phyloP scores from a whole-genome alignment of 2,113 vertebrate species.

The Calcarius ornatus region DNA sequence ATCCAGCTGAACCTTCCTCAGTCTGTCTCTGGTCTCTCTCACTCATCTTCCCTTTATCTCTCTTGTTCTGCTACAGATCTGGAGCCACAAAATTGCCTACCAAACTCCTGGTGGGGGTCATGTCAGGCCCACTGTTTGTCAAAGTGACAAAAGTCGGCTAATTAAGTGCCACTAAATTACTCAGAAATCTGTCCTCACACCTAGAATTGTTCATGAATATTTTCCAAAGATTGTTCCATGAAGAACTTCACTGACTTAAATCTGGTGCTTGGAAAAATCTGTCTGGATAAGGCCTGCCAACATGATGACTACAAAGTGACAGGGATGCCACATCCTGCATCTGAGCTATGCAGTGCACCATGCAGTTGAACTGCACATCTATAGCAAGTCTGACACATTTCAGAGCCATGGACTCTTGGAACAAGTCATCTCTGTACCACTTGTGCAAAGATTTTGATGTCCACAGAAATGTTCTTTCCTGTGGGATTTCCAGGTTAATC shows the following conservation, averaged over 20 bases:
- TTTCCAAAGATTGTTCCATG: background rate
- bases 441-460: background rate
- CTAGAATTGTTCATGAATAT: background rate
- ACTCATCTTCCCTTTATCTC: background rate
- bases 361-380: background rate
- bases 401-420: background rate
- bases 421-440: background rate
- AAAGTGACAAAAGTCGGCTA: background rate
- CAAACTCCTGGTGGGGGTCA: background rate
- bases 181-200: background rate
- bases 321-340: background rate
- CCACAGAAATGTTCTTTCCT: background rate
- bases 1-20: background rate
- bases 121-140: background rate
- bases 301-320: background rate
- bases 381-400: background rate
- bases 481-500: background rate
- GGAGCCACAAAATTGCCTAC: background rate
- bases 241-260: background rate
- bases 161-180: background rate
- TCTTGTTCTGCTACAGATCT: background rate
- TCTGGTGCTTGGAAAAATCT: background rate
- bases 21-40: background rate
- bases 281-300: background rate
- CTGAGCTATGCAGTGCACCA: fast-evolving